These are phyloP conservation scores for Callipepla squamata DNA, from an alignment of 2,113 vertebrate genomes.

Conservation along the genomic window DNA sequence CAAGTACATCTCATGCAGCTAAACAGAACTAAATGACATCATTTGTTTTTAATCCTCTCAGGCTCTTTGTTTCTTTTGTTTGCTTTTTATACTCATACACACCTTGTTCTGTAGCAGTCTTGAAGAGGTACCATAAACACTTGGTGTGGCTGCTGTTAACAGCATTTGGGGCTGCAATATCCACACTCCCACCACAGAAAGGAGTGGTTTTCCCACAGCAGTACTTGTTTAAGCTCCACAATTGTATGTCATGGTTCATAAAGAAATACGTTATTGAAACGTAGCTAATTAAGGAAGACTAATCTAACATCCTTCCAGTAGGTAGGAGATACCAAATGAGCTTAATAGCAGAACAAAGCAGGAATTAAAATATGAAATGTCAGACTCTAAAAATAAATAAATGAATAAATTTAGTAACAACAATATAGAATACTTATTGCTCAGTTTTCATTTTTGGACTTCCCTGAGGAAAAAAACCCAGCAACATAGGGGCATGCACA, in stretches of 20 bases:
- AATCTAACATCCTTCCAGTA: neutral
- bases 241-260: neutral
- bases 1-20: neutral
- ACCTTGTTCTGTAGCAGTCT: neutral
- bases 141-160: neutral
- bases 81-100: neutral
- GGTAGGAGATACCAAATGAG: neutral
- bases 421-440: neutral
- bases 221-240: neutral
- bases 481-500: neutral
- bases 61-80: neutral
- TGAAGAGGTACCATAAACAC: neutral
- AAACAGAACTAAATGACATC: neutral
- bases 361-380: neutral
- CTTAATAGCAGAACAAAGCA: neutral
- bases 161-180: neutral
- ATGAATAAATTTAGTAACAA: neutral
- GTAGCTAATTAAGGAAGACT: neutral
- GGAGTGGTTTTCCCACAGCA: neutral
- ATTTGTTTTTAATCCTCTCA: neutral
- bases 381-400: neutral
- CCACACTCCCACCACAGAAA: neutral
- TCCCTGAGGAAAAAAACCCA: neutral
- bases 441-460: neutral
- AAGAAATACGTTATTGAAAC: neutral